Conservation (phyloP, 64 coral and sea anemone genomes). For the Catalaphyllia jardinei region DNA sequence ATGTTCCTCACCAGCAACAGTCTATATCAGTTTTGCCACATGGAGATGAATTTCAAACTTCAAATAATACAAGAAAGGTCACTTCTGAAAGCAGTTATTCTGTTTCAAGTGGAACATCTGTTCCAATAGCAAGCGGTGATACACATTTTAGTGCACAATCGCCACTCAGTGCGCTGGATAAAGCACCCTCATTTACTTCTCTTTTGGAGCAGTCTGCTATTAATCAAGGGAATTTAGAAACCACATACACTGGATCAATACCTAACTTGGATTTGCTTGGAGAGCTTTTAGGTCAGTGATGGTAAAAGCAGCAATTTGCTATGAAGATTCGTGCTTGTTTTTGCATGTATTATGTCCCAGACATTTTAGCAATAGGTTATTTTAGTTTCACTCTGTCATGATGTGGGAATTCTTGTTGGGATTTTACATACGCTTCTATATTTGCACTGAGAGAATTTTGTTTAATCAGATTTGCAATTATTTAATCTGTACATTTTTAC, state of each 20-base stretch:
- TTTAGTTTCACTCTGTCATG: too few relatives aligned
- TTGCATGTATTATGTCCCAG: too few relatives aligned
- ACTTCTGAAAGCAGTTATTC: background rate
- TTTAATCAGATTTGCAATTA: too few relatives aligned
- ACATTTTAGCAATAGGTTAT: too few relatives aligned
- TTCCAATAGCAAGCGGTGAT: background rate
- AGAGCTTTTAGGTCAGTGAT: slow-evolving; percentile 80
- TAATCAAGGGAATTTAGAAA: slow-evolving; percentile 80
- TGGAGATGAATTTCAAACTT: slow-evolving; percentile 7
- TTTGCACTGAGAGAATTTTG: too few relatives aligned
- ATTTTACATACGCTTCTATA: too few relatives aligned
- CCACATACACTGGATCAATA: slow-evolving; percentile 92
- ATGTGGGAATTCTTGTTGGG: too few relatives aligned
- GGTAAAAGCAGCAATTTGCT: background rate
- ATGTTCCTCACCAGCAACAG: background rate
- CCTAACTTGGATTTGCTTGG: slow-evolving; percentile 91
- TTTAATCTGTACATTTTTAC: too few relatives aligned
- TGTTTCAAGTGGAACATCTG: background rate
- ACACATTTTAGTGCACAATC: slow-evolving; percentile 71
- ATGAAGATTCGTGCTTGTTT: background rate
- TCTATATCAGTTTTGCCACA: slow-evolving; percentile 27
- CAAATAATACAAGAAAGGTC: slow-evolving; percentile 5
- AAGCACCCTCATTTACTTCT: slow-evolving; percentile 92
- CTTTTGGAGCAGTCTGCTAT: slow-evolving; percentile 83
- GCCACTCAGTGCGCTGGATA: slow-evolving; percentile 76